Evolutionary conservation across 2,888 invertebrate genomes (phyloP), one percentile per base, ranked within the genome.

Genomic region (Pherbina coryleti): DNA sequence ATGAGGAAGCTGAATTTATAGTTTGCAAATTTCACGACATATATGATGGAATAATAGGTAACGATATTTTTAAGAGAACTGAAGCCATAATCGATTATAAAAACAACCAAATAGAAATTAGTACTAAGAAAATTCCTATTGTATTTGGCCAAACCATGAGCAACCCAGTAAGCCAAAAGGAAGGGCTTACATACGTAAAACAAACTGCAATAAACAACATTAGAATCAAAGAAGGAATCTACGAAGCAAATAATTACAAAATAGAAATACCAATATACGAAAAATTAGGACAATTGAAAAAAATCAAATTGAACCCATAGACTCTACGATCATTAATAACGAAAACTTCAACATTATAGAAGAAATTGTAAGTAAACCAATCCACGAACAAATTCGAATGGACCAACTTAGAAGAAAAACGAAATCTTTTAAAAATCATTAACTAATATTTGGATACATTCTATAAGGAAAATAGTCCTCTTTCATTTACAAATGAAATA

Each of bases 41-140:
- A 11, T 79, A 79, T 28, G 75, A 81, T 31, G 79, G 79, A 0
- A 4, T 81, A 60, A 75, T 79, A 51, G 79, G 81, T 0, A 79
- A 81, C 28, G 78, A 77, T 44, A 9, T 77, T 31, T 5, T 31
- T 31, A 31, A 31, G n/a, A n/a, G n/a, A n/a, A n/a, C n/a, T n/a
- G n/a, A n/a, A n/a, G n/a, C n/a, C n/a, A n/a, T n/a, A n/a, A n/a
- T n/a, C n/a, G n/a, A n/a, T n/a, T n/a, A n/a, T n/a, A n/a, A n/a
- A n/a, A n/a, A n/a, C n/a, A n/a, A n/a, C n/a, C n/a, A n/a, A n/a
- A n/a, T n/a, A n/a, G n/a, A n/a, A n/a, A n/a, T n/a, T n/a, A n/a
- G n/a, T n/a, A n/a, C n/a, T n/a, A n/a, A n/a, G n/a, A n/a, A n/a
- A n/a, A n/a, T n/a, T n/a, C n/a, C n/a, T n/a, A 14, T 70, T 31